A percentile compares a stretch with the other conserved stretches of the same genome.
phyloP scores from a whole-genome alignment of 2,888 invertebrate species.

The Ophraella communa region DNA sequence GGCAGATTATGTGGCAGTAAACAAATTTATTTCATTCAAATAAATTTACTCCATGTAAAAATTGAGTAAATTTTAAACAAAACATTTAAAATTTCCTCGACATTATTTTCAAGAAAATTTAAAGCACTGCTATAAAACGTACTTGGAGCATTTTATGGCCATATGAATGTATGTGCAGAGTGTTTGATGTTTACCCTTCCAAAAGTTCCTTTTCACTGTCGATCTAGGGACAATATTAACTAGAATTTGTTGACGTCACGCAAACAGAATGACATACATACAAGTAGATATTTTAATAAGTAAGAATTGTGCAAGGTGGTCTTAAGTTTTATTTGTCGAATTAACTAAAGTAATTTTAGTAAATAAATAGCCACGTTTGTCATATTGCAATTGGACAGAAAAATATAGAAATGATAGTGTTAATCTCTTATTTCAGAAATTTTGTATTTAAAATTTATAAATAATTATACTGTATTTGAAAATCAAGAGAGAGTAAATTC shows the following conservation, averaged over 20 bases:
- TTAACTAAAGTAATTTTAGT: no score
- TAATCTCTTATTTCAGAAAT: no score
- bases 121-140: background rate
- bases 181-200: constrained; percentile 28
- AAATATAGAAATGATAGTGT: no score
- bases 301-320: background rate
- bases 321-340: background rate
- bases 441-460: no score
- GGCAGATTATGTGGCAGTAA: background rate
- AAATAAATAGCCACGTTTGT: no score
- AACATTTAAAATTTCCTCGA: background rate
- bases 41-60: background rate
- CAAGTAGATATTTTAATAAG: background rate
- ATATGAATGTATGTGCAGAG: constrained; percentile 26
- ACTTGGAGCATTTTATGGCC: constrained; percentile 15
- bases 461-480: no score
- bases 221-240: background rate
- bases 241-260: background rate
- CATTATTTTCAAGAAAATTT: constrained; percentile 3
- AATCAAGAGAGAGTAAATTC: no score
- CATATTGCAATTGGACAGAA: no score
- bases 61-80: background rate
- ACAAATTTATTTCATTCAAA: background rate
- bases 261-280: background rate
- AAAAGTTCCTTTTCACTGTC: background rate